These are phyloP conservation scores for Anguilla marmorata DNA, from an alignment of 2,797 vertebrate genomes.

Conservation along the genomic window DNA sequence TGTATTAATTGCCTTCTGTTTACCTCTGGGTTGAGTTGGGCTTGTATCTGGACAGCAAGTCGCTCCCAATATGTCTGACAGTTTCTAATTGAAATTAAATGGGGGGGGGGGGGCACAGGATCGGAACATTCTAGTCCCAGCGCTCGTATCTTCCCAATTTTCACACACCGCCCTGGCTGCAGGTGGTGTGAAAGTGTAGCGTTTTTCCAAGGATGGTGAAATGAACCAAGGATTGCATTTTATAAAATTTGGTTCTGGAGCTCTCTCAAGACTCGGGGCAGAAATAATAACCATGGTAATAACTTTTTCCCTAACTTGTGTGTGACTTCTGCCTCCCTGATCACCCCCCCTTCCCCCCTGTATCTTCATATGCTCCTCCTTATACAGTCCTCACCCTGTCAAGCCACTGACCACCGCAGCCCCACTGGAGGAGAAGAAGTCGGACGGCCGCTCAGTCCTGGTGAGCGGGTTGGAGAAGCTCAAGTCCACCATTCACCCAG, in stretches of 20 bases:
- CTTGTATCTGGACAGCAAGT: background rate
- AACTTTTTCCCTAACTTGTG: background rate
- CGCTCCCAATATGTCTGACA: background rate
- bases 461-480: conserved; percentile 83
- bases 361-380: conserved; percentile 45
- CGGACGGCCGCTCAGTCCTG: conserved; percentile 75
- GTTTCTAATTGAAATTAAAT: background rate
- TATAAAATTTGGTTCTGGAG: background rate
- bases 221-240: conserved; percentile 36
- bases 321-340: background rate
- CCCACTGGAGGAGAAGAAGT: conserved; percentile 73
- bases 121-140: background rate
- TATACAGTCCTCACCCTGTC: conserved; percentile 86
- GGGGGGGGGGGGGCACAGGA: background rate
- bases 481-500: conserved; percentile 75
- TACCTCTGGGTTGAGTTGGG: background rate
- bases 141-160: background rate
- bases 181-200: background rate
- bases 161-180: background rate
- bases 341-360: conserved; percentile 45
- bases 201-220: conserved; percentile 50
- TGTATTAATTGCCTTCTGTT: background rate
- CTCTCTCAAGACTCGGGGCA: conserved; percentile 51
- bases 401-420: conserved; percentile 79
- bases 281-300: background rate